Conservation (phyloP, 2,888 invertebrate genomes). For the Xylophagus ater region DNA sequence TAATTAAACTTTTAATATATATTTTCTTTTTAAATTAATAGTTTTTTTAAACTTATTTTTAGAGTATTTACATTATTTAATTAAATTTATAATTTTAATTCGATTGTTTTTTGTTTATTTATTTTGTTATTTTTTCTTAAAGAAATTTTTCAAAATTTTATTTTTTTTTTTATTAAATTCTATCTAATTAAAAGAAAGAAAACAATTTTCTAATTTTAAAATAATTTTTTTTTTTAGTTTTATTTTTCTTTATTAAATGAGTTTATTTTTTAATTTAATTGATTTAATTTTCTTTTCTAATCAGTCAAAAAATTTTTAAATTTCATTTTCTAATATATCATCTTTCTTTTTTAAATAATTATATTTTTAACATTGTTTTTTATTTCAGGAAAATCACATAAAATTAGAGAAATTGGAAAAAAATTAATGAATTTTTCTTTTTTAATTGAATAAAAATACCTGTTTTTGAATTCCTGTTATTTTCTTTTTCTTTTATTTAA, state of each 20-base stretch:
- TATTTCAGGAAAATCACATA: background rate
- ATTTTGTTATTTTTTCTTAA: background rate
- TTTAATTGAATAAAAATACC: background rate
- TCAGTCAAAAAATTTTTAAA: background rate
- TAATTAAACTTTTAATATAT: background rate
- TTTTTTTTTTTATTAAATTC: background rate
- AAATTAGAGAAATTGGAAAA: background rate
- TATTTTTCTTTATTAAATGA: background rate
- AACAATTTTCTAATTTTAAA: background rate
- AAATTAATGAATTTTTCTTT: background rate
- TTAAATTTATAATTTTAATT: background rate
- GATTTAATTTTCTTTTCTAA: background rate
- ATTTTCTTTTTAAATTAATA: background rate
- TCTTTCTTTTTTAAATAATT: background rate
- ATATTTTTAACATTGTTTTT: background rate
- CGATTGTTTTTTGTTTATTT: background rate
- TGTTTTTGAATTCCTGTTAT: too few species aligned
- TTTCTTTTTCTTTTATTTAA: background rate
- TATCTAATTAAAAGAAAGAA: background rate
- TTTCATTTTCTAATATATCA: background rate
- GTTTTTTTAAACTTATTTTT: background rate
- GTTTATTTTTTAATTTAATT: background rate
- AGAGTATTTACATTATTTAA: background rate
- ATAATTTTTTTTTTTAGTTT: background rate
- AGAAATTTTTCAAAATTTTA: constrained; percentile 1